Evolutionary conservation across 2,888 invertebrate species (phyloP), one percentile per base, ranked within the genome.

Genomic region (Spodoptera exigua): DNA sequence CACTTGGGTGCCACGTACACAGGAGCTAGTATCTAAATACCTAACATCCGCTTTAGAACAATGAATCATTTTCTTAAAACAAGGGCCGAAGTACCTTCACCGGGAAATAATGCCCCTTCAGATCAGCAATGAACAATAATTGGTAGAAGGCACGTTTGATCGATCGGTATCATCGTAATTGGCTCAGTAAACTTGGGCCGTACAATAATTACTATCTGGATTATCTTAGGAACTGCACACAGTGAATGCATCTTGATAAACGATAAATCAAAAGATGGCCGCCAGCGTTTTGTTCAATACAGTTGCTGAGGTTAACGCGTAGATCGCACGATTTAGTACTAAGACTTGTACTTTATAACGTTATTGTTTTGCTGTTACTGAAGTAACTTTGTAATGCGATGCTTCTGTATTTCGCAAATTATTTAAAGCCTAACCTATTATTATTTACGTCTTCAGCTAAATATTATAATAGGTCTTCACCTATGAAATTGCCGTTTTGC

Each of bases 101-200:
- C 80, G 65, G 55, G 47, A 74, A 62, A 78, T 80, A 80, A 80
- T 70, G 70, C 74, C 61, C 74, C 69, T 79, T 78, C 74, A 80
- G 76, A 82, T 77, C 76, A 76, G 63, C 67, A 80, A 85, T 84
- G 84, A 86, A 85, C 79, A 73, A 81, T 87, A 88, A 89, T 89
- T 85, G 83, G 78, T 76, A 76, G 75, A 84, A 80, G 74, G 75
- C 70, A 74, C 76, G 74, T 76, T 81, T 80, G 83, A 83, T 83
- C 80, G 88, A 89, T 90, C 81, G 69, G 81, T 89, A 90, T 88
- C 89, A 82, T 85, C 82, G 86, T 89, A 88, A 91, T 91, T 88
- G 88, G 78, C 69, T 83, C 76, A 3, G 80, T 88, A 88, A 88
- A 87, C 87, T 86, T 80, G 80, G 78, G 75, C 74, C 74, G 67